Evolutionary conservation across 2,888 invertebrate species (phyloP).

Genomic region (Patella pellucida): DNA sequence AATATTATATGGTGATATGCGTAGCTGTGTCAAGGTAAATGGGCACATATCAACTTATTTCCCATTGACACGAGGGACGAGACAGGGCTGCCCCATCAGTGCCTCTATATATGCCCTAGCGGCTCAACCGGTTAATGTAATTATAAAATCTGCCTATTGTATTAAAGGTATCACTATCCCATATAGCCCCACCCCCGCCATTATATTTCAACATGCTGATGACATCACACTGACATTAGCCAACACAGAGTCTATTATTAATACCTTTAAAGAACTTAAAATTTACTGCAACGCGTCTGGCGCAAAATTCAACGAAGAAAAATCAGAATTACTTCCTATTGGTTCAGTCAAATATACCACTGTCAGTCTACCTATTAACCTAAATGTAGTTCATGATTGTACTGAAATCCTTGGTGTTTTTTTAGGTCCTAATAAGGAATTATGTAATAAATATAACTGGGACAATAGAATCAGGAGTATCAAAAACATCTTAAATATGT

Average conservation of each 20-base stretch:
- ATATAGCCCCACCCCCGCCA: neutral
- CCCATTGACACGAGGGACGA: neutral
- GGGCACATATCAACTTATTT: slow-evolving; percentile 15
- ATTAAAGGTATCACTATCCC: neutral
- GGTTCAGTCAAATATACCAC: neutral
- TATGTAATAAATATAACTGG: neutral
- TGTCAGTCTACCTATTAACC: neutral
- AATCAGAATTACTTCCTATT: neutral
- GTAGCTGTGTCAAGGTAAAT: slow-evolving; percentile 37
- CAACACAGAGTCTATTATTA: neutral
- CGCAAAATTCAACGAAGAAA: neutral
- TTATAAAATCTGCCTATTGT: neutral
- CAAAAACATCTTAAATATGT: neutral
- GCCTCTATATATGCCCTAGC: neutral
- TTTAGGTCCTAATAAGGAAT: neutral
- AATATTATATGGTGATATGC: slow-evolving; percentile 18
- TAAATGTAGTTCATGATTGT: neutral
- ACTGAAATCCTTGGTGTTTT: neutral
- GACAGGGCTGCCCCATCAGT: neutral
- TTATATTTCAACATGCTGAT: neutral
- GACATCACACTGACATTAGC: neutral
- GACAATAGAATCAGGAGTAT: neutral
- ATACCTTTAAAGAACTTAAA: neutral
- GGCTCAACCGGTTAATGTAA: neutral
- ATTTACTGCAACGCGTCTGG: neutral